These are phyloP conservation scores for Callyntrura guangdongensis DNA, from an alignment of 2,888 invertebrate species.

Conservation along the genomic window DNA sequence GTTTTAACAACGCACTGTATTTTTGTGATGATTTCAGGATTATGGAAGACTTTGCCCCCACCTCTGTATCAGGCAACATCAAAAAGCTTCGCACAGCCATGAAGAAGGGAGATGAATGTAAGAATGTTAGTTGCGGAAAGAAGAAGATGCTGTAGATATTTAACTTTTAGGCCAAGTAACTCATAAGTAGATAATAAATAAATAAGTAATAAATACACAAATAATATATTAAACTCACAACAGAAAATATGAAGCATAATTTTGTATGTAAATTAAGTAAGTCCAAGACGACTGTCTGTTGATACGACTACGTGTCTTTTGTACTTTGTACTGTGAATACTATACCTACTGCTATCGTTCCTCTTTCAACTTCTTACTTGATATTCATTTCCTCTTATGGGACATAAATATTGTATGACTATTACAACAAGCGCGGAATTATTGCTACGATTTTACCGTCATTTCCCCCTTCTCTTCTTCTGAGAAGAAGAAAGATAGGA, in stretches of 20 bases:
- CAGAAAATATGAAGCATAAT: slow-evolving; percentile 56
- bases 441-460: slow-evolving; percentile 17
- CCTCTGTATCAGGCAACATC: slow-evolving; percentile 84
- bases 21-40: slow-evolving; percentile 75
- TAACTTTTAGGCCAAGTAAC: slow-evolving; percentile 77
- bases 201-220: slow-evolving; percentile 60
- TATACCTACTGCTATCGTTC: slow-evolving; percentile 24
- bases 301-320: slow-evolving; percentile 72
- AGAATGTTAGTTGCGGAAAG: slow-evolving; percentile 83
- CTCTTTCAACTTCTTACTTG: slow-evolving; percentile 34
- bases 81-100: slow-evolving; percentile 84
- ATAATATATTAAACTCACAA: slow-evolving; percentile 66
- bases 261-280: slow-evolving; percentile 77
- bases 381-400: slow-evolving; percentile 19
- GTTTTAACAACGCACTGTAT: background rate
- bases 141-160: slow-evolving; percentile 83
- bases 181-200: slow-evolving; percentile 52
- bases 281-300: slow-evolving; percentile 77
- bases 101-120: slow-evolving; percentile 85
- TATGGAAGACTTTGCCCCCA: slow-evolving; percentile 84
- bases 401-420: slow-evolving; percentile 20
- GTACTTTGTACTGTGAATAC: slow-evolving; percentile 79
- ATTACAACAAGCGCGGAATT: background rate
- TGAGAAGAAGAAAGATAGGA: background rate
- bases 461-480: background rate